Conservation (phyloP, 2,113 vertebrate species). For the Neodontobutis hainanensis region DNA sequence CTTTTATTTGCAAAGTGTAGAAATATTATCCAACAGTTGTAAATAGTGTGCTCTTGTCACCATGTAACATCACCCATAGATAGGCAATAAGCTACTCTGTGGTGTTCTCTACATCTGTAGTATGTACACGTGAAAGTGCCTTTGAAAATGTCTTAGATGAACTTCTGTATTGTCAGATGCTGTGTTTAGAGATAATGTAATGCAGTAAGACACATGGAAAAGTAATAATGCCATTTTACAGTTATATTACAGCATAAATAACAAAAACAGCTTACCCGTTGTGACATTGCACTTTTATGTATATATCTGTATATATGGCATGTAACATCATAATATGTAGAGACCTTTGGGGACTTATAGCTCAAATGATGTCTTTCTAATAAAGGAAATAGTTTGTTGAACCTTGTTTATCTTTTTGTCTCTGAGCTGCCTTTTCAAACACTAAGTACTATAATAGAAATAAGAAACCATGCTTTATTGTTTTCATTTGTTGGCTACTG, state of each 20-base stretch:
- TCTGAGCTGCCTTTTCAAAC: neutral
- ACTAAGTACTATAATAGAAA: too few relatives aligned
- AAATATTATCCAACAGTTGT: constrained; percentile 46
- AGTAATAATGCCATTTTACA: constrained; percentile 74
- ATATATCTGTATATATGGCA: constrained; percentile 96
- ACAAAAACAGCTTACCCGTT: constrained; percentile 86
- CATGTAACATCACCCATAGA: constrained; percentile 74
- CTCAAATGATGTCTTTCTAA: constrained; percentile 90
- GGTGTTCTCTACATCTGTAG: constrained; percentile 90
- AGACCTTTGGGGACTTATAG: constrained; percentile 84
- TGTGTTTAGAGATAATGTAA: constrained; percentile 51
- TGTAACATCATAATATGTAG: constrained; percentile 88
- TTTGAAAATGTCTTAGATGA: constrained; percentile 92
- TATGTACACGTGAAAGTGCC: constrained; percentile 99
- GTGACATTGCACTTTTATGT: constrained; percentile 95
- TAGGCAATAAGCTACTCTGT: constrained; percentile 83
- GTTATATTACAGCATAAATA: constrained; percentile 74
- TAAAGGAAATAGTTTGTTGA: constrained; percentile 93
- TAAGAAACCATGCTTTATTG: too few relatives aligned
- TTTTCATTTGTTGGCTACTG: too few relatives aligned
- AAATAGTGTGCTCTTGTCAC: constrained; percentile 52
- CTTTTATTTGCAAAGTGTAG: constrained; percentile 39
- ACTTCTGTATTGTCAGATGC: constrained; percentile 80
- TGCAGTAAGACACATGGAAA: constrained; percentile 40
- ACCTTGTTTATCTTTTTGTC: constrained; percentile 20